Percentiles rank a stretch among this genome's conserved stretches.
phyloP scores from a whole-genome alignment of 2,797 vertebrate genomes.

The Percopsis omiscomaycus region DNA sequence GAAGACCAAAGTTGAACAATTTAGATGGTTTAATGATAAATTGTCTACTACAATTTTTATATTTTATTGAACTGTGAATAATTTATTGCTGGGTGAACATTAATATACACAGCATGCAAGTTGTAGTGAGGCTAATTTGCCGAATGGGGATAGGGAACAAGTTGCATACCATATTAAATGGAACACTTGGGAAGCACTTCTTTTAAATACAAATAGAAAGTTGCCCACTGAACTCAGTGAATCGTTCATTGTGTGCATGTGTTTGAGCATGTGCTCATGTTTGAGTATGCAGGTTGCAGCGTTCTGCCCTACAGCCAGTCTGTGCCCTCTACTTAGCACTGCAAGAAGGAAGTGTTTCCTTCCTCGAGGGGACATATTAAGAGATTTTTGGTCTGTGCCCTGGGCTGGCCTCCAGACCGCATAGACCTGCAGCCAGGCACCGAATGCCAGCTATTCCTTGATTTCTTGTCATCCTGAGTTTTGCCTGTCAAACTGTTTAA shows the following conservation, averaged over 20 bases:
- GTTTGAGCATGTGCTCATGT: neutral
- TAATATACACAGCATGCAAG: neutral
- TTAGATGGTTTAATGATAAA: neutral
- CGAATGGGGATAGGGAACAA: too few relatives aligned
- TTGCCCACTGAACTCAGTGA: too few relatives aligned
- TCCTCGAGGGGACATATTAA: slow-evolving; percentile 51
- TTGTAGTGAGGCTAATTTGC: neutral
- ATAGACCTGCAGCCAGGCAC: slow-evolving; percentile 35
- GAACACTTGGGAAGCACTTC: too few relatives aligned
- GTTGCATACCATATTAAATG: too few relatives aligned
- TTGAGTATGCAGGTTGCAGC: slow-evolving; percentile 3
- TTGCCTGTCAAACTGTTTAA: slow-evolving; percentile 34
- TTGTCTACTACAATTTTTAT: neutral
- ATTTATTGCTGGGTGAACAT: neutral
- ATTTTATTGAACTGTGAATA: neutral
- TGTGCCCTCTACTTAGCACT: slow-evolving; percentile 24
- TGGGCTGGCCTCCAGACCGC: slow-evolving; percentile 48
- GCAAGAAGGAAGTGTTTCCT: slow-evolving; percentile 22
- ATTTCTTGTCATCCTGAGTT: slow-evolving; percentile 33
- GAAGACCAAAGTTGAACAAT: slow-evolving; percentile 1
- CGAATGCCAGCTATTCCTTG: slow-evolving; percentile 19
- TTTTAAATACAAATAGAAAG: neutral
- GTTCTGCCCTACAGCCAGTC: slow-evolving; percentile 22
- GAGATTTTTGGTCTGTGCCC: slow-evolving; percentile 45
- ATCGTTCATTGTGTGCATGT: slow-evolving; percentile 4